phyloP scores from a whole-genome alignment of 1,140 invertebrate species.

The Stegodyphus dumicola region DNA sequence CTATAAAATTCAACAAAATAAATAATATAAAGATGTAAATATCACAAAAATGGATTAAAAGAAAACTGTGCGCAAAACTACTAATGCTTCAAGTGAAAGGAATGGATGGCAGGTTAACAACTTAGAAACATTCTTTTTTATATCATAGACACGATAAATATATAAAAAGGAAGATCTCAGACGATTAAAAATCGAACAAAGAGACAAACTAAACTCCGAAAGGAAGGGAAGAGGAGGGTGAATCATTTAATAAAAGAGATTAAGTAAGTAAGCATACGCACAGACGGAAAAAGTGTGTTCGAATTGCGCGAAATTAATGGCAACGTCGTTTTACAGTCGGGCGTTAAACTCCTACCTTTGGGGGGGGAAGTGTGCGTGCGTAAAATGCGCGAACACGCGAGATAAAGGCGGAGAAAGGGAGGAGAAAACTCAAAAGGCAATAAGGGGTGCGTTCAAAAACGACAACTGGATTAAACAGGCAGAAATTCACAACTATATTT shows the following conservation, averaged over 20 bases:
- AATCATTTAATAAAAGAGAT: not conserved
- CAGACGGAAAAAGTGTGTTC: no score
- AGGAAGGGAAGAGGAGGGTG: not conserved
- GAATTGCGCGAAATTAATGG: not conserved
- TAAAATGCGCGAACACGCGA: not conserved
- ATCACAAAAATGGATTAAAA: no score
- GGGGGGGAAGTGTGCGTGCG: not conserved
- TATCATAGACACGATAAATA: no score
- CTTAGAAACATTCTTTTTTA: no score
- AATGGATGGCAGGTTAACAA: no score
- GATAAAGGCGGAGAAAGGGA: not conserved
- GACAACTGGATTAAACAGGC: not conserved
- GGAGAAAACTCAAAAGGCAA: not conserved
- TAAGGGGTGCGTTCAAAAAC: not conserved
- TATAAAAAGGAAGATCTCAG: no score
- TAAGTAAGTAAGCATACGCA: no score
- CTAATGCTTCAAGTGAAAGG: no score
- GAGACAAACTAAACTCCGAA: not conserved
- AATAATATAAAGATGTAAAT: no score
- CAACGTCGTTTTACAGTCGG: not conserved
- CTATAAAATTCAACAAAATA: no score
- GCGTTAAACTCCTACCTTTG: not conserved
- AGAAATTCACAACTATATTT: no score
- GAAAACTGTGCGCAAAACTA: no score
- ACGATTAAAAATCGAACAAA: not conserved